Conservation (phyloP, 2,113 vertebrate species). For the Rattus norvegicus region GRCr8 NC_086032.1:103828501-103829000, state of each 20-base stretch:
- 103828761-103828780: neutral
- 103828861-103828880: neutral
- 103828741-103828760: neutral
- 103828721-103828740: neutral
- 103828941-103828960: neutral
- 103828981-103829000: neutral
- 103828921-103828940: neutral
- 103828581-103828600: neutral
- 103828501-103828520: neutral
- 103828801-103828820: neutral
- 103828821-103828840: neutral
- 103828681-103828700: neutral
- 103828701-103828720: neutral
- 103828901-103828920: neutral
- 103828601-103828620: neutral
- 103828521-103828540: neutral
- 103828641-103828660: conserved; percentile 18
- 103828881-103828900: neutral
- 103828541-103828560: neutral
- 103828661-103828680: neutral
- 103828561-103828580: neutral
- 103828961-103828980: neutral
- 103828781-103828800: neutral
- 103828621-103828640: neutral
- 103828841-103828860: neutral